These are phyloP conservation scores for Chloromyia formosa DNA, from an alignment of 2,888 invertebrate genomes.

Conservation along the genomic window DNA sequence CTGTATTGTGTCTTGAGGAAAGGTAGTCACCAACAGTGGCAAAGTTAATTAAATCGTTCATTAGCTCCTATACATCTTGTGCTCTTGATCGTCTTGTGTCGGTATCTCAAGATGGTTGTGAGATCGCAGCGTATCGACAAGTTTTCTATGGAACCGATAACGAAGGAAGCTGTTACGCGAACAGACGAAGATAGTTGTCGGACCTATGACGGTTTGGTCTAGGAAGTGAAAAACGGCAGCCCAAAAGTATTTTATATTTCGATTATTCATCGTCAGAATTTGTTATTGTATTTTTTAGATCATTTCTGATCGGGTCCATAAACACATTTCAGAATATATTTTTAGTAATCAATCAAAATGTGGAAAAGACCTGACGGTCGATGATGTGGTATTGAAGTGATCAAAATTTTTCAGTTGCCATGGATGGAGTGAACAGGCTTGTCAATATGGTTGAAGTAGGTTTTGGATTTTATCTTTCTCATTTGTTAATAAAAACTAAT, in stretches of 20 bases:
- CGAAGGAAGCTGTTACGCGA: constrained; percentile 26
- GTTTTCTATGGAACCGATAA: constrained; percentile 30
- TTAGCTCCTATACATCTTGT: constrained; percentile 48
- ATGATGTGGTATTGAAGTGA: constrained; percentile 26
- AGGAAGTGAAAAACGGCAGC: constrained; percentile 45
- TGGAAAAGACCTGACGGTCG: constrained; percentile 45
- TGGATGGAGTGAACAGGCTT: too few relatives aligned
- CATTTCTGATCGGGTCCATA: constrained; percentile 26
- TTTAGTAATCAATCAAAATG: constrained; percentile 50
- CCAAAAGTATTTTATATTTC: constrained; percentile 40
- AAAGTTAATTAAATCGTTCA: constrained; percentile 51
- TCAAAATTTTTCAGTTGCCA: background rate
- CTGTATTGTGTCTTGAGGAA: constrained; percentile 5
- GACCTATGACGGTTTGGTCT: constrained; percentile 8
- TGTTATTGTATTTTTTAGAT: constrained; percentile 17
- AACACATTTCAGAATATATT: constrained; percentile 47
- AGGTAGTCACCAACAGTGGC: constrained; percentile 48
- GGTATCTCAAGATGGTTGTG: constrained; percentile 17
- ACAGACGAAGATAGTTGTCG: background rate
- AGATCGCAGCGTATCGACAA: background rate
- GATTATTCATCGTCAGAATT: constrained; percentile 32
- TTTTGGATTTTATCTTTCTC: too few relatives aligned
- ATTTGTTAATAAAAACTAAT: too few relatives aligned
- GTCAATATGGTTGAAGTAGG: too few relatives aligned
- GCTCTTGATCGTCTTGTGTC: constrained; percentile 33